Base-by-base conservation (phyloP, 2,113 vertebrate genomes). In the Pluvialis apricaria region DNA sequence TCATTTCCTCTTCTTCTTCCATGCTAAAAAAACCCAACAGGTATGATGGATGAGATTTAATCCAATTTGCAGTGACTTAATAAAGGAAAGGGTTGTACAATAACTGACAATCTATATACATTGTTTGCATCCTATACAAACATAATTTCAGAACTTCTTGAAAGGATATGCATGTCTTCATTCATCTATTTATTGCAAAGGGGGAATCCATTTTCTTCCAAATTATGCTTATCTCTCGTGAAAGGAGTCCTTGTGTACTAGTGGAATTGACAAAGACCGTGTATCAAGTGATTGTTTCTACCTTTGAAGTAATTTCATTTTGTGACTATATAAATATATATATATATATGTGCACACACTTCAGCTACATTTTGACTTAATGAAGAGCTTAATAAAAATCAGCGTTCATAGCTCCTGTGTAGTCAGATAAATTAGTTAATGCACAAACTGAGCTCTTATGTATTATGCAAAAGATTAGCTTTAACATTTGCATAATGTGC, bases 401-500 rank as follows among this genome's bases (percentile, higher is more conserved):
- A 97, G 87, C 86, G 95, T 98, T 98, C 97, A 95, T 97, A 97
- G 96, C 95, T 97, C 93, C 88, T 92, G 73, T 85, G 19, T 96
- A 98, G 98, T 95, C 97, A 97, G 97, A 97, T 97, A 98, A 98
- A 98, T 98, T 97, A 98, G 97, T 96, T 98, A 98, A 98, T 97
- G 93, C 96, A 97, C 96, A 98, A 98, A 97, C 95, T 82, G 84
- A 96, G 89, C 91, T 97, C 97, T 98, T 96, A 98, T 98, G 97
- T 98, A 98, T 98, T 97, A 98, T 98, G 97, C 95, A 98, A 97
- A 98, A 98, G 97, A 97, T 98, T 98, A 97, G 92, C 92, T 97
- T 97, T 96, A 95, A 96, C 81, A 98, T 98, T 98, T 98, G 97
- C 97, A 98, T 98, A 98, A 98, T 98, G 90, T 97, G 92, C 71